phyloP scores from a whole-genome alignment of 2,888 invertebrate genomes.

The Leptinotarsa peninsularis region DNA sequence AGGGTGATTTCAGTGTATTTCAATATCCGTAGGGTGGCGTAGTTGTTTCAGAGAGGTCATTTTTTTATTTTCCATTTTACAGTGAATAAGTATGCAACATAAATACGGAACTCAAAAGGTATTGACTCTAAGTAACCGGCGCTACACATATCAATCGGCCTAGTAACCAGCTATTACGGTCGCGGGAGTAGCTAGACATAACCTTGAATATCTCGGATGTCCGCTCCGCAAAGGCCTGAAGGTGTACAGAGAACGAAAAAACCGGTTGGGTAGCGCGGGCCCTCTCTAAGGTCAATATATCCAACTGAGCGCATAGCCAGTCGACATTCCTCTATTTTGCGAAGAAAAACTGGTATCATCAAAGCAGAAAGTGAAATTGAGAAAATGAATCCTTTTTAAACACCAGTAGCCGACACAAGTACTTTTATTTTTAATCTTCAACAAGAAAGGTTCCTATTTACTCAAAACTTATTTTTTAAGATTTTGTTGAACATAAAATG shows the following conservation, averaged over 20 bases:
- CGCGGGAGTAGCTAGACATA: conserved; percentile 38
- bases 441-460: too few relatives aligned
- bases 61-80: too few relatives aligned
- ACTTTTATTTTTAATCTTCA: too few relatives aligned
- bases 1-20: too few relatives aligned
- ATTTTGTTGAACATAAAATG: too few relatives aligned
- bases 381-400: neutral
- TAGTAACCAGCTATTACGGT: conserved; percentile 14
- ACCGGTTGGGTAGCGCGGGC: conserved; percentile 20
- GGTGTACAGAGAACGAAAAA: conserved; percentile 25
- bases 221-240: conserved; percentile 37
- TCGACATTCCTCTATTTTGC: conserved; percentile 21
- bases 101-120: too few relatives aligned
- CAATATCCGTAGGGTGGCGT: too few relatives aligned
- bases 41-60: too few relatives aligned
- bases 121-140: too few relatives aligned
- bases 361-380: conserved; percentile 2
- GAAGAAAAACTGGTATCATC: conserved; percentile 9
- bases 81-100: too few relatives aligned
- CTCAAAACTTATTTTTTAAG: too few relatives aligned
- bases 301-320: conserved; percentile 13
- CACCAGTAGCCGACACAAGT: neutral
- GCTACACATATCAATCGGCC: neutral
- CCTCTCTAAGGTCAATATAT: conserved; percentile 13
- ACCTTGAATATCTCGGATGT: conserved; percentile 44